phyloP scores from a whole-genome alignment of 2,113 vertebrate genomes.

The Podarcis cretensis region DNA sequence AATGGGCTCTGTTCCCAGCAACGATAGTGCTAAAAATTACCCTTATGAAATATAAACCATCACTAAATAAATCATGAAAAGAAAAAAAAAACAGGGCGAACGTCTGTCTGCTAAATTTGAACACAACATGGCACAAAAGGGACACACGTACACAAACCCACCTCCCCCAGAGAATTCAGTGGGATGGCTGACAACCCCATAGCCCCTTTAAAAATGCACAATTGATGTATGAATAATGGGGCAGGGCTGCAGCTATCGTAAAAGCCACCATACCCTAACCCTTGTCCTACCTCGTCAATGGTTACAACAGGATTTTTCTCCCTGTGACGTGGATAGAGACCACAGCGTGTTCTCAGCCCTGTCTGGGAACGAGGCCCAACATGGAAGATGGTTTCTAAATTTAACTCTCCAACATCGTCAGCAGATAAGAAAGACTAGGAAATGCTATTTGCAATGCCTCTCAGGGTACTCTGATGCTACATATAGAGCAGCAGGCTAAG shows the following conservation, averaged over 20 bases:
- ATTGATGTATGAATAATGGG: constrained; percentile 71
- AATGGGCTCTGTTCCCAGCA: constrained; percentile 12
- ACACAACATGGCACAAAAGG: not conserved
- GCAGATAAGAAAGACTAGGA: constrained; percentile 46
- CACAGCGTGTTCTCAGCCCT: constrained; percentile 34
- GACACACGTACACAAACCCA: not conserved
- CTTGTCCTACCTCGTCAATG: not conserved
- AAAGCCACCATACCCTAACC: not conserved
- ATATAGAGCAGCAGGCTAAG: constrained; percentile 27
- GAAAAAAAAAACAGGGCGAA: constrained; percentile 22
- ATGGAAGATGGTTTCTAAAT: constrained; percentile 45
- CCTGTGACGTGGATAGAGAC: constrained; percentile 16
- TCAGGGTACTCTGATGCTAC: constrained; percentile 13
- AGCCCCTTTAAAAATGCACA: constrained; percentile 16
- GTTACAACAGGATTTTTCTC: constrained; percentile 19
- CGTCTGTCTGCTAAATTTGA: constrained; percentile 35
- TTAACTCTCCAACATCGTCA: constrained; percentile 22
- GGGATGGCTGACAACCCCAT: not conserved
- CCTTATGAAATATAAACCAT: constrained; percentile 42
- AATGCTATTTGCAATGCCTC: constrained; percentile 45
- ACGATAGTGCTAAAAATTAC: constrained; percentile 15
- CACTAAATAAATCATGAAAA: constrained; percentile 37
- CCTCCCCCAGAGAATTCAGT: constrained; percentile 14
- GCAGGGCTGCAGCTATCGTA: not conserved
- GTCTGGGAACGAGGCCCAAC: constrained; percentile 29